Base-by-base conservation (phyloP, 2,113 vertebrate genomes). In the Sakesphorus luctuosus region DNA sequence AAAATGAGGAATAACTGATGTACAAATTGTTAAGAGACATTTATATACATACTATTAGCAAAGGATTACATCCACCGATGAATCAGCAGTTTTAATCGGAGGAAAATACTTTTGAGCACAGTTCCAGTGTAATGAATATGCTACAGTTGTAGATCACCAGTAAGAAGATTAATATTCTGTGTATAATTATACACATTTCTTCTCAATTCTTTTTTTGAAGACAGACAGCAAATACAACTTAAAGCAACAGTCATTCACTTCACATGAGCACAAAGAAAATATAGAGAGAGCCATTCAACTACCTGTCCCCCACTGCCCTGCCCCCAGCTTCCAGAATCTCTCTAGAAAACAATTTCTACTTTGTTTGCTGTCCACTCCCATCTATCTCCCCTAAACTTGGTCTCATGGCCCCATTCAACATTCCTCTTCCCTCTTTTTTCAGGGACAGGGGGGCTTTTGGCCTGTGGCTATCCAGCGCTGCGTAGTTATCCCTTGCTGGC, bases 51-150 rank as follows among this genome's bases (percentile, higher is more conserved):
- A 92, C 59, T 90, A 68, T 94, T 90, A 94, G 86, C 79, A 94
- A 92, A 78, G 83, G 93, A 88, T 96, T 93, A 93, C 93, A 75
- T 90, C 72, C 93, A 78, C 93, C 25, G 56, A 97, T 93, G 94
- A 97, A 96, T 94, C 94, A 96, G 92, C 88, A 1, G 47, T 90
- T 97, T 95, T 96, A 95, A 92, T 96, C 79, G 93, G 90, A 95
- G 93, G 95, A 94, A 95, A 97, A 96, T 96, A 96, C 87, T 95
- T 97, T 47, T 83, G 84, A 97, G 91, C 87, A 50, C 87, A 93
- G 94, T 96, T 97, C 88, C 92, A 96, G 56, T 94, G 58, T 95
- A 86, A 96, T 96, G 92, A 97, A 95, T 96, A 96, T 97, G 85
- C 93, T 93, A 46, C 80, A 94, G 92, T 81, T 96, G 93, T 97